Conservation (phyloP, 2,888 invertebrate species). For the Lathronympha strigana region DNA sequence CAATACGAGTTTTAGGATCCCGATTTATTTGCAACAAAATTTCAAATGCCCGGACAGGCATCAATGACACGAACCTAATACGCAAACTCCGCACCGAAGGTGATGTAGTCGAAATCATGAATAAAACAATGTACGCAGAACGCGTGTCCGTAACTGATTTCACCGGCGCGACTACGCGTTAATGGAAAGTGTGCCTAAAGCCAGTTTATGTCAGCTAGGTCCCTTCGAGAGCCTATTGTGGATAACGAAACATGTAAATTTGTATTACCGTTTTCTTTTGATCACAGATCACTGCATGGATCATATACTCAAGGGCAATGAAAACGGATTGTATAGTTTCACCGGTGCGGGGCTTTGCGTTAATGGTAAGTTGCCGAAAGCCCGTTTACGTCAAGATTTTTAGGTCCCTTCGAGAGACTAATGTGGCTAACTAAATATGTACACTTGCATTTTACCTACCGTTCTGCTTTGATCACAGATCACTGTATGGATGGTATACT, state of each 20-base stretch:
- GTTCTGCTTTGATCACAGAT: too few relatives aligned
- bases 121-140: slow-evolving; percentile 41
- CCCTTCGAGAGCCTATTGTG: slow-evolving; percentile 37
- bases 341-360: too few relatives aligned
- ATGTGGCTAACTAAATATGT: too few relatives aligned
- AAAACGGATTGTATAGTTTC: too few relatives aligned
- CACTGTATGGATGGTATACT: too few relatives aligned
- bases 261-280: slow-evolving; percentile 26
- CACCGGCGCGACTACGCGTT: slow-evolving; percentile 32
- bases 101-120: slow-evolving; percentile 30
- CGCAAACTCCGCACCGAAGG: slow-evolving; percentile 10
- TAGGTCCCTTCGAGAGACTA: too few relatives aligned
- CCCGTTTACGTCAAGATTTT: too few relatives aligned
- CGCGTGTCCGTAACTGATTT: slow-evolving; percentile 42
- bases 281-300: slow-evolving; percentile 8
- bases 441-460: too few relatives aligned
- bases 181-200: slow-evolving; percentile 42
- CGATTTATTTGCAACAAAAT: neutral
- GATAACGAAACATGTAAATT: slow-evolving; percentile 37
- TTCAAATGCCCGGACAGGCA: neutral
- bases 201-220: slow-evolving; percentile 35
- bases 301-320: too few relatives aligned
- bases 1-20: too few relatives aligned
- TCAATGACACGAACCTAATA: neutral
- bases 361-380: too few relatives aligned